Percentiles rank a stretch among this genome's conserved stretches.
Conservation (phyloP, 2,888 invertebrate genomes). For the Pantelozetes paolii region DNA sequence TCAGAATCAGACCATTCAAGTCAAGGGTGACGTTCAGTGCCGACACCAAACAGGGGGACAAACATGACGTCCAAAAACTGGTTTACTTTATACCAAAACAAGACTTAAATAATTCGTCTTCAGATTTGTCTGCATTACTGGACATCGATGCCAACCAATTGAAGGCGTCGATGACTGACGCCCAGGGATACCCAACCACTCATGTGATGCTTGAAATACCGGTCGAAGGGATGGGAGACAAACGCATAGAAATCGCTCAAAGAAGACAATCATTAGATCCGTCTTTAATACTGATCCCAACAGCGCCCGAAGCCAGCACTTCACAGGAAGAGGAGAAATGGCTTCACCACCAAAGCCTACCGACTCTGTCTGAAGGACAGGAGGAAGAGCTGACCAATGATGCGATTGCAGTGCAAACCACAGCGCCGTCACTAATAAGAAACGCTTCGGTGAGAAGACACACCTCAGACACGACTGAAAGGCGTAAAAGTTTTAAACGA, state of each 20-base stretch:
- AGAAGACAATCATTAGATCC: conserved; percentile 39
- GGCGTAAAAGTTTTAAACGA: conserved; percentile 31
- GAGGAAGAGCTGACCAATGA: conserved; percentile 9
- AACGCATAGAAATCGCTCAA: not conserved
- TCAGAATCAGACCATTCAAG: conserved; percentile 40
- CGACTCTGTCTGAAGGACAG: conserved; percentile 39
- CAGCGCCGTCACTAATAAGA: not conserved
- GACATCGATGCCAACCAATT: not conserved
- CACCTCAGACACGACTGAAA: not conserved
- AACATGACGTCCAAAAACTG: not conserved
- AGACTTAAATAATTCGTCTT: conserved; percentile 21
- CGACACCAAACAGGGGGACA: conserved; percentile 36
- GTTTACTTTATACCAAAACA: not conserved
- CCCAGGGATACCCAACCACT: not conserved
- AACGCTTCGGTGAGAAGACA: not conserved
- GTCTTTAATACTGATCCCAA: not conserved
- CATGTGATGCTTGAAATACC: conserved; percentile 10
- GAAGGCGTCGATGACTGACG: not conserved
- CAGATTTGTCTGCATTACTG: conserved; percentile 20
- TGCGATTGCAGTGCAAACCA: not conserved
- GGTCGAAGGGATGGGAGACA: not conserved
- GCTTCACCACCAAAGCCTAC: conserved; percentile 41
- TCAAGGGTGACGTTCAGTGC: conserved; percentile 42
- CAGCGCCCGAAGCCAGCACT: not conserved
- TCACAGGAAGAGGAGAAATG: conserved; percentile 32